These are phyloP conservation scores for Dolichopus griseipennis DNA, from an alignment of 2,888 invertebrate species.

Conservation along the genomic window DNA sequence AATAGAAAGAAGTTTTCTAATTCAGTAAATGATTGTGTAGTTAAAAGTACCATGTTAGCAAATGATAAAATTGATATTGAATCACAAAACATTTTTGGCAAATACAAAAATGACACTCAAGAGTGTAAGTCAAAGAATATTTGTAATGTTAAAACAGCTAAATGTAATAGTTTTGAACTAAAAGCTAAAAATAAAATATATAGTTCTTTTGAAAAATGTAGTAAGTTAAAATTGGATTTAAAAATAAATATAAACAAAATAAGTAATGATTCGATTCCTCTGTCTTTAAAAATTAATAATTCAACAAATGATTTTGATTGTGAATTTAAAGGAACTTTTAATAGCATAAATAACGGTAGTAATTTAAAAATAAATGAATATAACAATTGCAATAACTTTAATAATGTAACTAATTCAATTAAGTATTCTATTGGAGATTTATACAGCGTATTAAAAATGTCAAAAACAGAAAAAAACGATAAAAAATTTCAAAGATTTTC, in stretches of 20 bases:
- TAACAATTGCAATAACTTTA: not conserved
- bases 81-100: not conserved
- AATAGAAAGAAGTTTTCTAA: conserved; percentile 25
- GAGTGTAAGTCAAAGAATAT: conserved; percentile 19
- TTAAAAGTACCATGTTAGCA: conserved; percentile 2
- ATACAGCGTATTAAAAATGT: conserved; percentile 19
- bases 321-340: not conserved
- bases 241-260: too few species aligned
- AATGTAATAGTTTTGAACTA: not conserved
- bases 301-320: too few species aligned
- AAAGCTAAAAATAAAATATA: conserved; percentile 30
- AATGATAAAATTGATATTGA: not conserved
- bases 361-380: not conserved
- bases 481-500: conserved; percentile 41
- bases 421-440: conserved; percentile 13
- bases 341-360: not conserved
- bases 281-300: too few species aligned
- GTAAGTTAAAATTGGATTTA: not conserved
- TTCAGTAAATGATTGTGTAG: conserved; percentile 5
- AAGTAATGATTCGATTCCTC: too few species aligned
- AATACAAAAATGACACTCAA: conserved; percentile 32
- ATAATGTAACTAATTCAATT: not conserved
- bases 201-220: not conserved
- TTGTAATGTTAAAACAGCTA: conserved; percentile 26
- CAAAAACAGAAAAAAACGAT: conserved; percentile 27